Percentiles rank a stretch among this genome's conserved stretches.
Evolutionary conservation across 2,113 vertebrate genomes (phyloP).

Genomic region (Arizona elegans): DNA sequence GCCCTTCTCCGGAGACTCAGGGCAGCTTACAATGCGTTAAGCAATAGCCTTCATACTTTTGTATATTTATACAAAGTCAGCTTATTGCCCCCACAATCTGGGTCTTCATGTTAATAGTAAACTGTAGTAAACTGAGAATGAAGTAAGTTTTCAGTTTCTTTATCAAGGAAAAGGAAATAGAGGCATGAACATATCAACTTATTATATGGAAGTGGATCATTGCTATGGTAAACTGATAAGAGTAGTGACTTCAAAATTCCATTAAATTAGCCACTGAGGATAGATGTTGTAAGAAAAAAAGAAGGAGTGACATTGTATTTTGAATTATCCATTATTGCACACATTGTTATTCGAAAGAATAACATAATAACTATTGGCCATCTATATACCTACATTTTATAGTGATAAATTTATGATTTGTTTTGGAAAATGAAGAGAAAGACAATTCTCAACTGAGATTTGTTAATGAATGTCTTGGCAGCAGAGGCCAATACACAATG

Average conservation of each 20-base stretch:
- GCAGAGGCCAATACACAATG: background rate
- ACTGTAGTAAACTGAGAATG: background rate
- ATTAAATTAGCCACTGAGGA: too few species aligned
- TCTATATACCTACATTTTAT: background rate
- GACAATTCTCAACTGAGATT: background rate
- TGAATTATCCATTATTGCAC: background rate
- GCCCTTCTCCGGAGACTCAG: too few species aligned
- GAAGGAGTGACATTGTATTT: background rate
- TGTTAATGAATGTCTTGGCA: background rate
- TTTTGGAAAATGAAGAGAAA: background rate
- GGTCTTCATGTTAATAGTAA: too few species aligned
- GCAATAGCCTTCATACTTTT: too few species aligned
- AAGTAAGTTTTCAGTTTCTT: background rate
- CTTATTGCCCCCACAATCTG: too few species aligned
- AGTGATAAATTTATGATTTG: background rate
- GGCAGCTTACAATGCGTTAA: too few species aligned
- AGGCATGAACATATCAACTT: background rate
- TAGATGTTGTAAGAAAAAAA: background rate
- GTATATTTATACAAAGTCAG: too few species aligned
- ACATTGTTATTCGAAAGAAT: background rate
- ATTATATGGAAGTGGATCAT: background rate
- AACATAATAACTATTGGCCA: background rate
- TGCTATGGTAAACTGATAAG: background rate
- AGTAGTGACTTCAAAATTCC: background rate
- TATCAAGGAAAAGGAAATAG: background rate